Evolutionary conservation across 2,113 vertebrate species (phyloP).

Genomic region (Pedetes capensis): DNA sequence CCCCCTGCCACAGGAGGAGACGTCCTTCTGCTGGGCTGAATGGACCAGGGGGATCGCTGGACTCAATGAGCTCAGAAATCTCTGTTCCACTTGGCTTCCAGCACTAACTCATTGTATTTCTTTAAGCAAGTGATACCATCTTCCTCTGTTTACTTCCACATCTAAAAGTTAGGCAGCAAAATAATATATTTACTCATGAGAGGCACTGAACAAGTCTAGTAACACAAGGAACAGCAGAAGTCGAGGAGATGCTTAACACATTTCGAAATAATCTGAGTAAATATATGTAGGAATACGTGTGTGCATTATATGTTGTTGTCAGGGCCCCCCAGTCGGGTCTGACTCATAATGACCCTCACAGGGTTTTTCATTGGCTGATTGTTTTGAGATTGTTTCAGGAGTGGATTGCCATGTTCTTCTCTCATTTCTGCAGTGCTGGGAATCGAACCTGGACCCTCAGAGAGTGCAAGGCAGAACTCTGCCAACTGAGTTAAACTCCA

Average conservation of each 20-base stretch:
- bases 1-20: background rate
- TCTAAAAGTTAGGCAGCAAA: background rate
- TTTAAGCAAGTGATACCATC: background rate
- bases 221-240: background rate
- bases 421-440: no score
- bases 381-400: no score
- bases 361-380: no score
- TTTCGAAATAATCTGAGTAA: background rate
- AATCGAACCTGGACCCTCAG: no score
- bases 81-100: background rate
- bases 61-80: background rate
- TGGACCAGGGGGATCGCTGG: background rate
- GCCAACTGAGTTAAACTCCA: no score
- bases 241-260: background rate
- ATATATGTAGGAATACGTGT: background rate
- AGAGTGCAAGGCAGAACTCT: no score
- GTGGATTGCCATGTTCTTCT: no score
- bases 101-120: background rate
- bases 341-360: no score
- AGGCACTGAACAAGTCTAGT: background rate
- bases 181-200: background rate
- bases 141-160: background rate
- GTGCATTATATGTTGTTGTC: background rate
- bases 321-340: no score
- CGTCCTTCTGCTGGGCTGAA: background rate